Conservation (phyloP, 2,113 vertebrate genomes). For the Propithecus coquereli region DNA sequence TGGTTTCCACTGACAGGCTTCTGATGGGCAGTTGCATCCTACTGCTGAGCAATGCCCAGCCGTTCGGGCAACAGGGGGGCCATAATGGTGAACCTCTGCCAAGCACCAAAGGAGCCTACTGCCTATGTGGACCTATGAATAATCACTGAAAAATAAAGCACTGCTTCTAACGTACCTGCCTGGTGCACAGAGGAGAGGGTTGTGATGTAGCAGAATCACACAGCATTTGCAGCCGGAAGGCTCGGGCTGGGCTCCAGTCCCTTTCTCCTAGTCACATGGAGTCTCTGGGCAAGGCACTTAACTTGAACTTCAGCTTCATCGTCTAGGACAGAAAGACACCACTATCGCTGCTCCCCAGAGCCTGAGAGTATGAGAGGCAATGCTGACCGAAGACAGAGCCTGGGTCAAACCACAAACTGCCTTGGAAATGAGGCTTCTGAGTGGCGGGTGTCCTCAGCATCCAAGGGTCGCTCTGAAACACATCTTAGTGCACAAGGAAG, state of each 20-base stretch:
- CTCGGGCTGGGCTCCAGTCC: background rate
- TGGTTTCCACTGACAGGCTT: background rate
- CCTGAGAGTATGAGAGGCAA: background rate
- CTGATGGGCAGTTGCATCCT: background rate
- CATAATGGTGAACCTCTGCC: background rate
- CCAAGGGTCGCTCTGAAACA: background rate
- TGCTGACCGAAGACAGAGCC: background rate
- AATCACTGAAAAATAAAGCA: background rate
- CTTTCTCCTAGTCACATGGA: background rate
- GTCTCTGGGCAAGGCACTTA: background rate
- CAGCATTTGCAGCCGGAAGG: background rate
- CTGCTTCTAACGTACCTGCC: background rate
- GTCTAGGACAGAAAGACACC: background rate
- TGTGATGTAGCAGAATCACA: background rate
- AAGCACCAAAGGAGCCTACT: background rate
- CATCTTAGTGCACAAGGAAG: accelerated
- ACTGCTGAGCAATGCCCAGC: background rate
- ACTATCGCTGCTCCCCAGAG: background rate
- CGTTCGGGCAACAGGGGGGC: accelerated
- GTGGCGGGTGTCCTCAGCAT: accelerated
- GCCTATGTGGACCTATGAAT: background rate
- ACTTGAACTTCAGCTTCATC: background rate
- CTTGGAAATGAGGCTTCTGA: background rate
- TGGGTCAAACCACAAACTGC: no score
- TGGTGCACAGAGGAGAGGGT: background rate